Conservation (phyloP, 1,140 invertebrate species). For the Platorchestia sp. region DNA sequence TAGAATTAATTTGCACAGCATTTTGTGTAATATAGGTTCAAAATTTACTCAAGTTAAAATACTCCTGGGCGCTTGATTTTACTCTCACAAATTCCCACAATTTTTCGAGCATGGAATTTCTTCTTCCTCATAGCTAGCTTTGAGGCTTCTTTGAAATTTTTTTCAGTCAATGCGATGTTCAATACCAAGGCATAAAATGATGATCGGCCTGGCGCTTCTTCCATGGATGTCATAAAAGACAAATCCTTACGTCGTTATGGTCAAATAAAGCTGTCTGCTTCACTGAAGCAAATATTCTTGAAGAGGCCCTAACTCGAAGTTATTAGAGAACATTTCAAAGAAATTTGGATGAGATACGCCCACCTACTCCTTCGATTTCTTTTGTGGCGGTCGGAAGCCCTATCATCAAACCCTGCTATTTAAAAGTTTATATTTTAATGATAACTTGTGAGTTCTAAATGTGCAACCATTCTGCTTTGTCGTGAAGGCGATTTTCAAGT, state of each 20-base stretch:
- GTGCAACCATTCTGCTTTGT: neutral
- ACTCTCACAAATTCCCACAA: neutral
- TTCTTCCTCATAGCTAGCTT: neutral
- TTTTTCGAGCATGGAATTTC: neutral
- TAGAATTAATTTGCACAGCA: too few species aligned
- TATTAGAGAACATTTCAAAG: conserved; percentile 41
- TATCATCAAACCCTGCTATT: neutral
- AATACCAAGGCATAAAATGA: conserved; percentile 28
- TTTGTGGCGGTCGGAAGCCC: neutral
- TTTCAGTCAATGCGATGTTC: conserved; percentile 31
- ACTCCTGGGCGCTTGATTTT: neutral
- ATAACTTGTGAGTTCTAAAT: neutral
- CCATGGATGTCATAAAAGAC: conserved; percentile 21
- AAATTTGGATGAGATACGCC: conserved; percentile 37
- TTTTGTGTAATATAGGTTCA: too few species aligned
- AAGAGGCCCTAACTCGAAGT: conserved; percentile 13
- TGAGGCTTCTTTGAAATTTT: neutral
- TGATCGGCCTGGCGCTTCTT: neutral
- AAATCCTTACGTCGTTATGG: conserved; percentile 45
- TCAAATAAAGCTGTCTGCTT: conserved; percentile 43
- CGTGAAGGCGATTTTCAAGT: neutral
- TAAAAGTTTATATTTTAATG: neutral
- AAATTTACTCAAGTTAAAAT: too few species aligned
- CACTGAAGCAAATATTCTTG: conserved; percentile 33
- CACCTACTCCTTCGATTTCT: neutral